A percentile compares a stretch with the other conserved stretches of the same genome.
Conservation (phyloP, 2,888 invertebrate species). For the Hemithea aestivaria region DNA sequence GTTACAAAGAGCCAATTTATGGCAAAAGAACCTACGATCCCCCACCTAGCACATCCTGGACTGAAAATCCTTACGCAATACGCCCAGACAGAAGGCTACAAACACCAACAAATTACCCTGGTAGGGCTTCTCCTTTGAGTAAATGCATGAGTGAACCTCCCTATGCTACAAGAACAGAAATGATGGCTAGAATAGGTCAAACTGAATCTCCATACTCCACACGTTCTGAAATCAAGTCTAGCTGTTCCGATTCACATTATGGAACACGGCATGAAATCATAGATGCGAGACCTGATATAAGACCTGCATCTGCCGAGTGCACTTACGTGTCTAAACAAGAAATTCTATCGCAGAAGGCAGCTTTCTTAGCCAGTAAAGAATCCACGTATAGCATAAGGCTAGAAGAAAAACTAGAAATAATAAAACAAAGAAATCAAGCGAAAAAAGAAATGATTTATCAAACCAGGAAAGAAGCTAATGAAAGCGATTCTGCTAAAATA, state of each 20-base stretch:
- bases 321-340: slow-evolving; percentile 74
- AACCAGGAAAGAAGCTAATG: slow-evolving; percentile 70
- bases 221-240: slow-evolving; percentile 64
- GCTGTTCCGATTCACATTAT: slow-evolving; percentile 66
- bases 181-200: slow-evolving; percentile 61
- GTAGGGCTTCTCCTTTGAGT: slow-evolving; percentile 61
- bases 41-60: slow-evolving; percentile 64
- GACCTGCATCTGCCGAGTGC: slow-evolving; percentile 70
- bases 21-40: slow-evolving; percentile 70
- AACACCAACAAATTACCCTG: slow-evolving; percentile 62
- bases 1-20: slow-evolving; percentile 60
- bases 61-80: slow-evolving; percentile 61
- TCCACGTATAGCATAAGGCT: slow-evolving; percentile 56
- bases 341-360: slow-evolving; percentile 73
- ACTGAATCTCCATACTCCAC: slow-evolving; percentile 63
- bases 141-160: slow-evolving; percentile 75
- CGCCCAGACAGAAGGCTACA: slow-evolving; percentile 66
- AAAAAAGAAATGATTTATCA: slow-evolving; percentile 77
- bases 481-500: slow-evolving; percentile 64
- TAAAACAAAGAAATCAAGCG: slow-evolving; percentile 74
- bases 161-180: slow-evolving; percentile 65
- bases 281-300: slow-evolving; percentile 50
- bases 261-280: slow-evolving; percentile 48
- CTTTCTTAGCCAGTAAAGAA: slow-evolving; percentile 67
- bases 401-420: slow-evolving; percentile 74